phyloP scores from a whole-genome alignment of 2,113 vertebrate genomes.

The Alexandromys fortis region DNA sequence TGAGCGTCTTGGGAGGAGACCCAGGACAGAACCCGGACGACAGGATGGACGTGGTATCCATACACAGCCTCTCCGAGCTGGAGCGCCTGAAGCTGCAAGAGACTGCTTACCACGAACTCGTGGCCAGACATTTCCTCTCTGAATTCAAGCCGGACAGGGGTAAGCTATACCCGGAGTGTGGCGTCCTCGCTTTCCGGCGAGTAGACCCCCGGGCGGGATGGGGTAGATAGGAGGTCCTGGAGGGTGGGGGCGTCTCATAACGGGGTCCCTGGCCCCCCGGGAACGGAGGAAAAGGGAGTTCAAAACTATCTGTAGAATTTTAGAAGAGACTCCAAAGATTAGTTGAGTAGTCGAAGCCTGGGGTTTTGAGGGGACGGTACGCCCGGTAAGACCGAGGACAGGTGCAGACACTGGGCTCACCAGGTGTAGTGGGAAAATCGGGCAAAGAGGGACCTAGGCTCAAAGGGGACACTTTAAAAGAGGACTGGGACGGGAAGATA shows the following conservation, averaged over 20 bases:
- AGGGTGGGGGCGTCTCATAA: conserved; percentile 12
- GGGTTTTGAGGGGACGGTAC: not conserved
- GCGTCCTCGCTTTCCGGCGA: conserved; percentile 60
- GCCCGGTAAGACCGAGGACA: not conserved
- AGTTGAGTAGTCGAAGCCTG: conserved; percentile 50
- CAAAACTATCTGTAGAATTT: conserved; percentile 41
- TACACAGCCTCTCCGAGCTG: conserved; percentile 78
- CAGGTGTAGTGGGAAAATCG: not conserved
- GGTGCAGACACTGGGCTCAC: conserved; percentile 18
- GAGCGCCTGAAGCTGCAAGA: conserved; percentile 81
- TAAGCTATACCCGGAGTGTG: conserved; percentile 61
- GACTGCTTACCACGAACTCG: conserved; percentile 79
- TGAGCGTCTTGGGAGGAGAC: conserved; percentile 78
- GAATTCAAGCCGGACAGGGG: conserved; percentile 76
- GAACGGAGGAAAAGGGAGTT: conserved; percentile 26
- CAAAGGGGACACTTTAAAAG: not conserved
- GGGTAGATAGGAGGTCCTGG: not conserved
- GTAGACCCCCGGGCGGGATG: conserved; percentile 33
- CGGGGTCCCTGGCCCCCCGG: not conserved
- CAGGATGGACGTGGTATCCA: conserved; percentile 73
- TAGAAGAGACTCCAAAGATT: conserved; percentile 18
- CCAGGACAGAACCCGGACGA: conserved; percentile 68
- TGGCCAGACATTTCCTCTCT: conserved; percentile 77
- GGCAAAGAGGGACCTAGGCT: not conserved
- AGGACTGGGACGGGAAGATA: conserved; percentile 46